Evolutionary conservation across 2,888 invertebrate genomes (phyloP), one percentile per base, ranked within the genome.

Genomic region (Tetragonula carbonaria): DNA sequence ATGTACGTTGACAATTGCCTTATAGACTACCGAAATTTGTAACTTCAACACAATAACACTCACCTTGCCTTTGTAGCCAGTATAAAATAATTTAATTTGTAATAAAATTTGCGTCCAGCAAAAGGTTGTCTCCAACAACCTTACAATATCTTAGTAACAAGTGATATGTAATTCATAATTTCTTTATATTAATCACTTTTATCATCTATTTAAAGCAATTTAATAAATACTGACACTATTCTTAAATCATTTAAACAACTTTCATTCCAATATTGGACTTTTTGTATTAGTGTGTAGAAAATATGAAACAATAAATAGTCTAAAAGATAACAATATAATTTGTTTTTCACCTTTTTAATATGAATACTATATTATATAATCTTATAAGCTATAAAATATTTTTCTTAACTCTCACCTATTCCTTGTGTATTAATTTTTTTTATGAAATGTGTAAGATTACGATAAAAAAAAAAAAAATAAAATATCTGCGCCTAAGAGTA

Each of bases 251-350:
- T 85, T 79, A 86, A 88, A 82, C 66, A 73, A 70, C 79, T 90
- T 89, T 88, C 90, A 92, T 92, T 92, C 91, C 90, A 90, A 78
- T 59, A 85, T 89, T 83, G 84, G 72, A 86, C 79, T 82, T 72
- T 85, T 74, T 89, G 85, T 88, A 88, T 67, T 78, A 74, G 33
- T 66, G 73, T 81, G 67, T 85, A 77, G 83, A 74, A 82, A 81
- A 78, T 82, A 87, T 76, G 57, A 86, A 84, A 80, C 84, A 84
- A 84, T 87, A 83, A 84, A 87, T 79, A 53, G 80, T 66, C 18
- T 68, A 75, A 33, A 57, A 38, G 50, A 66, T 74, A 13, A 53
- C n/a, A 11, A 53, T 45, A 45, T 33, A 13, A 14, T 59, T 57
- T 74, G 14, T 57, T 53, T 4, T 57, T 11, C 6, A 65, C 1